These are phyloP conservation scores for Drosophila orosa DNA, from an alignment of 1,140 invertebrate genomes.

Conservation along the genomic window DNA sequence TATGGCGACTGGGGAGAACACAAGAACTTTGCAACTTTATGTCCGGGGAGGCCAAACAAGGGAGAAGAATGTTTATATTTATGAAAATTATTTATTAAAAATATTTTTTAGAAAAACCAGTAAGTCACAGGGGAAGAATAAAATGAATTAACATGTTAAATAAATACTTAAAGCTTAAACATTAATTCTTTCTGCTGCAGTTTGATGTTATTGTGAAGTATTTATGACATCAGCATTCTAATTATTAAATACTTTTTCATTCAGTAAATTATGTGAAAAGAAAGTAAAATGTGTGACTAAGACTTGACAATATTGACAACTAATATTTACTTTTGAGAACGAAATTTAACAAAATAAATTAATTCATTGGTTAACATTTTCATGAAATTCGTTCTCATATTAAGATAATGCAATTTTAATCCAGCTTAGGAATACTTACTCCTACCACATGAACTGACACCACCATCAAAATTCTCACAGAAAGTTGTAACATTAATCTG, in stretches of 20 bases:
- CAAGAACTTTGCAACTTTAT: constrained; percentile 20
- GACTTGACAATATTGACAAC: neutral
- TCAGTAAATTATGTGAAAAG: neutral
- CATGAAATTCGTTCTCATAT: neutral
- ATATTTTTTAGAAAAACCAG: neutral
- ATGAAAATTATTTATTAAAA: constrained; percentile 10
- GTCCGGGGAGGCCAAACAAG: neutral
- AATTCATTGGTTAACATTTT: neutral
- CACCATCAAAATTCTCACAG: constrained; percentile 7
- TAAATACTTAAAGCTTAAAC: neutral
- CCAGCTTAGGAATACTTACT: neutral
- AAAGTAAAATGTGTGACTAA: neutral
- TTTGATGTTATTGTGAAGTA: neutral
- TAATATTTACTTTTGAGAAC: neutral
- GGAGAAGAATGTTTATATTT: constrained; percentile 1
- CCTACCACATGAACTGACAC: neutral
- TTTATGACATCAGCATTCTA: neutral
- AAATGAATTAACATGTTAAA: neutral
- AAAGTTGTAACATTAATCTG: constrained; percentile 15
- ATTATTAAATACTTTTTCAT: neutral
- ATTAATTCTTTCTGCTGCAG: neutral
- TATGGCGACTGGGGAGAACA: constrained; percentile 29
- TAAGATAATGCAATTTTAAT: constrained; percentile 7
- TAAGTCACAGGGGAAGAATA: neutral
- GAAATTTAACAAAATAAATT: neutral